A percentile compares a stretch with the other conserved stretches of the same genome.
phyloP scores from a whole-genome alignment of 2,888 invertebrate species.

The Ormyrus rosae region DNA sequence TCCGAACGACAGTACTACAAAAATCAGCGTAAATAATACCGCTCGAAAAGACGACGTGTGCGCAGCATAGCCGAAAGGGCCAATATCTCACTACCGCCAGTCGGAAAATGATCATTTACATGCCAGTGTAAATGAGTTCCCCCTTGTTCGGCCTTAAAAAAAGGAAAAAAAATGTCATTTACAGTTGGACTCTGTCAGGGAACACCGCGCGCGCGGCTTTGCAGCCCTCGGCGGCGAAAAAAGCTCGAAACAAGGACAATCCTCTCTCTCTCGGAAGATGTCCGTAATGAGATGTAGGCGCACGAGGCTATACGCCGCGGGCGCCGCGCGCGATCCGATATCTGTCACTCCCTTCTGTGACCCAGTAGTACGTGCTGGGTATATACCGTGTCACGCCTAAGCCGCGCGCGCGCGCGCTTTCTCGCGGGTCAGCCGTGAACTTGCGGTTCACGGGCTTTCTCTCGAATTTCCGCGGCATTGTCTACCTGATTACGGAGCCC shows the following conservation, averaged over 20 bases:
- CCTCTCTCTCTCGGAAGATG: slow-evolving; percentile 26
- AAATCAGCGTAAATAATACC: too few species aligned
- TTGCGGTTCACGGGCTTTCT: slow-evolving; percentile 27
- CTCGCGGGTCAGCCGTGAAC: slow-evolving; percentile 46
- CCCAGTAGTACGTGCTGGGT: slow-evolving; percentile 55
- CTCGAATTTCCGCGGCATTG: slow-evolving; percentile 51
- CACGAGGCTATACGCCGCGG: slow-evolving; percentile 53
- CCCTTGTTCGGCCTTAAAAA: too few species aligned
- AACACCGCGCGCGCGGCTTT: neutral
- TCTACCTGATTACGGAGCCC: neutral
- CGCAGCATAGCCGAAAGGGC: too few species aligned
- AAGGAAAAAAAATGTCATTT: neutral
- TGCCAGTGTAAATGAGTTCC: too few species aligned
- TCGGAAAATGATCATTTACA: too few species aligned
- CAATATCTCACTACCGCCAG: too few species aligned
- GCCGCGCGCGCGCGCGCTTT: slow-evolving; percentile 53
- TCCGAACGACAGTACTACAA: too few species aligned
- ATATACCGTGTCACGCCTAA: slow-evolving; percentile 42
- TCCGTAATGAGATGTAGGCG: slow-evolving; percentile 45
- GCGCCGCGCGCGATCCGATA: slow-evolving; percentile 53
- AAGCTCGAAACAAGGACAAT: slow-evolving; percentile 17
- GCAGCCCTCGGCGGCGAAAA: too few species aligned
- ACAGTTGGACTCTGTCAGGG: neutral
- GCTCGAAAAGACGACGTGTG: too few species aligned
- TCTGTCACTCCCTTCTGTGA: slow-evolving; percentile 60